phyloP scores from a whole-genome alignment of 2,888 invertebrate species.

The Mycalesis mineus region DNA sequence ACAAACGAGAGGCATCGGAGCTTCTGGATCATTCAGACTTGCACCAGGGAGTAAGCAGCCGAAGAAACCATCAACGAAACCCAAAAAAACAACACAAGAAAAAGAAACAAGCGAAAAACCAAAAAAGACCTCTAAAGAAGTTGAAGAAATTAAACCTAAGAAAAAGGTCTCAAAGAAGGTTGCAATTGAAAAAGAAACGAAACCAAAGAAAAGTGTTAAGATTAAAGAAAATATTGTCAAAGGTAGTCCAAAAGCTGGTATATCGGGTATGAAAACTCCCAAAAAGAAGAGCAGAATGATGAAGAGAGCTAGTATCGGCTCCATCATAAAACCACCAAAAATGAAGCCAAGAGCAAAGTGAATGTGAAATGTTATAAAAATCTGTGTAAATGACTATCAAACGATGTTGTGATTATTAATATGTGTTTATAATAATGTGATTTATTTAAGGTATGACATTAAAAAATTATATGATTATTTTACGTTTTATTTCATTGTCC shows the following conservation, averaged over 20 bases:
- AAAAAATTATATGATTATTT: too few relatives aligned
- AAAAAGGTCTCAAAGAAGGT: constrained; percentile 17
- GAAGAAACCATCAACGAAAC: constrained; percentile 35
- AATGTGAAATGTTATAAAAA: constrained; percentile 1
- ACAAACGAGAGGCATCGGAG: constrained; percentile 59
- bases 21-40: constrained; percentile 59
- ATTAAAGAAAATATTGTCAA: background rate
- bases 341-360: constrained; percentile 53
- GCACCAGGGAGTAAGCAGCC: constrained; percentile 36
- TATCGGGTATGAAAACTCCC: constrained; percentile 37
- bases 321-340: constrained; percentile 63
- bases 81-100: constrained; percentile 15
- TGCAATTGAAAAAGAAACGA: background rate
- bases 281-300: constrained; percentile 48
- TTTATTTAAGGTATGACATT: too few relatives aligned
- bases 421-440: too few relatives aligned
- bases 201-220: constrained; percentile 8
- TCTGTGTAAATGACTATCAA: too few relatives aligned
- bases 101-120: constrained; percentile 21
- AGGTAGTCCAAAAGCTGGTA: constrained; percentile 15
- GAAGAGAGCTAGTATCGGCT: constrained; percentile 61
- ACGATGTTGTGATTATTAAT: too few relatives aligned
- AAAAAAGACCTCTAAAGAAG: constrained; percentile 19
- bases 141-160: constrained; percentile 18
- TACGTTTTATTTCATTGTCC: too few relatives aligned